Evolutionary conservation across 2,888 invertebrate genomes (phyloP).

Genomic region (Rhyacophila evoluta): DNA sequence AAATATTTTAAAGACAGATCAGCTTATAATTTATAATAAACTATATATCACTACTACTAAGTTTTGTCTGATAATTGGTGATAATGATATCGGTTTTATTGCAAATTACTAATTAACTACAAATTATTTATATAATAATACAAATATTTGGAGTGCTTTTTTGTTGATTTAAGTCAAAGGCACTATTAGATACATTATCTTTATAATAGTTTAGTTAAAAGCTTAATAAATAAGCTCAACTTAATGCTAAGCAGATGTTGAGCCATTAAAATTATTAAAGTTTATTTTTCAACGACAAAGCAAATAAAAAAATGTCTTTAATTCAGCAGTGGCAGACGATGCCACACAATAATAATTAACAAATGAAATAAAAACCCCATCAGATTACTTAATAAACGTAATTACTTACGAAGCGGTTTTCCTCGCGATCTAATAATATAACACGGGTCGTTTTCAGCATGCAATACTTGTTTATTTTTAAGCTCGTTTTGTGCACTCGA

Average conservation of each 20-base stretch:
- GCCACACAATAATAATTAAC: constrained; percentile 39
- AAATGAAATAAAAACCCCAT: constrained; percentile 51
- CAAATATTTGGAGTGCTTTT: too few species aligned
- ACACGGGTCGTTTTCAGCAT: constrained; percentile 38
- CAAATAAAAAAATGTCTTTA: not conserved
- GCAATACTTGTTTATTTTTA: constrained; percentile 41
- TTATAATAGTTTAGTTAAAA: too few species aligned
- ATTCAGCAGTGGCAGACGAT: not conserved
- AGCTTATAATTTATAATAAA: too few species aligned
- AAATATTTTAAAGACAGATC: too few species aligned
- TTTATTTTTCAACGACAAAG: constrained; percentile 28
- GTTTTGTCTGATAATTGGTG: too few species aligned
- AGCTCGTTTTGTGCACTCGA: constrained; percentile 21
- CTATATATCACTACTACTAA: too few species aligned
- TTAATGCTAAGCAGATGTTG: constrained; percentile 11
- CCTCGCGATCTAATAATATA: constrained; percentile 1
- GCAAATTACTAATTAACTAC: too few species aligned
- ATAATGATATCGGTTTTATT: too few species aligned
- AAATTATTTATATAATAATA: too few species aligned
- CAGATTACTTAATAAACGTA: constrained; percentile 49
- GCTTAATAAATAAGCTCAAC: constrained; percentile 7
- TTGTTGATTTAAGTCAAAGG: too few species aligned
- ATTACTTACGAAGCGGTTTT: constrained; percentile 37
- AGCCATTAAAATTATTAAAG: constrained; percentile 15
- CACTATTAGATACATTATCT: too few species aligned